Base-by-base conservation (phyloP, 2,888 invertebrate genomes). In the Tholera decimalis region DNA sequence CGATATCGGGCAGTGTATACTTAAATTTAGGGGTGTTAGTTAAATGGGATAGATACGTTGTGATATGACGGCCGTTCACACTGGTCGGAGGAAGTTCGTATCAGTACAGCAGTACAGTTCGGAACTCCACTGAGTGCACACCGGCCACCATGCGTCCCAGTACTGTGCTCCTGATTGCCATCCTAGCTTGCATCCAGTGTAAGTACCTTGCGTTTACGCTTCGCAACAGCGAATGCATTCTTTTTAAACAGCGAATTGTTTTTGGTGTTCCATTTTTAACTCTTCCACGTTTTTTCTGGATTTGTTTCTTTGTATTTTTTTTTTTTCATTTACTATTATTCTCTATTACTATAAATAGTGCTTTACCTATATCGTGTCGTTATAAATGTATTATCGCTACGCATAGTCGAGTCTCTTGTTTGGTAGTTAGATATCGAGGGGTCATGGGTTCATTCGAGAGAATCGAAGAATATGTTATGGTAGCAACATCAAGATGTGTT, bases 1-100 rank as follows among this genome's bases (percentile, higher is more conserved):
- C 68, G 73, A 69, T 74, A 77, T 68, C 69, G 76, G 66, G 75
- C 75, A 74, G 69, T 58, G 50, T 76, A 66, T 74, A 81, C 69
- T 80, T 50, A 77, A 84, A 83, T 85, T 75, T 81, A 84, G 82
- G 85, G 88, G 85, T 86, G 83, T 85, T 83, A 81, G 82, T 85
- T 80, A 83, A 73, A 68, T 71, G 82, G 77, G 74, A 82, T 79
- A 84, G 87, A 87, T 86, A 87, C 60, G 82, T 76, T 47, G 66
- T 77, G 91, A 92, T 92, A 92, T 57, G 69, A 79, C 84, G 93
- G 91, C 80, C 93, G 80, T 93, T 93, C 91, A 92, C 92, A 86
- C 88, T 85, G 82, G 61, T 47, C 73, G 79, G 83, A 90, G 91
- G 92, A 91, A 90, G 88, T 82, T 72, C 56, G 71, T 87, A 85